Base-by-base conservation (phyloP, 2,797 vertebrate genomes). In the Nannoperca obscura region DNA sequence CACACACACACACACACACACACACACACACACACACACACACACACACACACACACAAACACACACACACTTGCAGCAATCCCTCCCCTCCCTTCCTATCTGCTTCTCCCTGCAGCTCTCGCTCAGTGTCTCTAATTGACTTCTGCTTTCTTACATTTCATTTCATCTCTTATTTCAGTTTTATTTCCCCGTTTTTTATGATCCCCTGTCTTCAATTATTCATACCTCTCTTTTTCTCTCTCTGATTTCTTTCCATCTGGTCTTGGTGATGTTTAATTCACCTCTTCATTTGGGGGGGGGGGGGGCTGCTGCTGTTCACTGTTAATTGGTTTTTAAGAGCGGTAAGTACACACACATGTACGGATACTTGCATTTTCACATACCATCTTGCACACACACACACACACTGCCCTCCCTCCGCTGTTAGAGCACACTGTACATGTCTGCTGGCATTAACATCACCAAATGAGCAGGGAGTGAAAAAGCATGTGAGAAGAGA, bases 321-420 rank as follows among this genome's bases (percentile, higher is more conserved):
- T 86, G 89, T 93, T 94, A 94, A 95, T 94, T 93, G 94, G 82
- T 92, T 94, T 93, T 94, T 91, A 94, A 92, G 86, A 92, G 91
- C 77, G 75, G 88, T 87, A 84, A 90, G 89, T 83, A 90, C 85
- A 89, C 88, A 83, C 88, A 84, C 72, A 79, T n/a, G 47, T 67
- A 80, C 24, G 4, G 75, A 73, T 68, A 20, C 70, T 11, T 32
- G 9, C 83, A 74, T 71, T 30, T 54, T 3, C 63, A 78, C 81
- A 53, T 52, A 65, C 13, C 11, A 24, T 42, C 63, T 42, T 30
- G 17, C 61, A 38, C 73, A 82, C 69, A 38, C 73, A 82, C 68
- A 72, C 67, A 65, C 55, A 1, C 69, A 4, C 55, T 34, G 7
- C 59, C 82, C 72, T 77, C 80, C 79, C 85, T 83, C 65, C 10